A percentile compares a stretch with the other conserved stretches of the same genome.
These are phyloP conservation scores for Meriones psammophilus DNA, from an alignment of 2,797 vertebrate species.

Conservation along the genomic window DNA sequence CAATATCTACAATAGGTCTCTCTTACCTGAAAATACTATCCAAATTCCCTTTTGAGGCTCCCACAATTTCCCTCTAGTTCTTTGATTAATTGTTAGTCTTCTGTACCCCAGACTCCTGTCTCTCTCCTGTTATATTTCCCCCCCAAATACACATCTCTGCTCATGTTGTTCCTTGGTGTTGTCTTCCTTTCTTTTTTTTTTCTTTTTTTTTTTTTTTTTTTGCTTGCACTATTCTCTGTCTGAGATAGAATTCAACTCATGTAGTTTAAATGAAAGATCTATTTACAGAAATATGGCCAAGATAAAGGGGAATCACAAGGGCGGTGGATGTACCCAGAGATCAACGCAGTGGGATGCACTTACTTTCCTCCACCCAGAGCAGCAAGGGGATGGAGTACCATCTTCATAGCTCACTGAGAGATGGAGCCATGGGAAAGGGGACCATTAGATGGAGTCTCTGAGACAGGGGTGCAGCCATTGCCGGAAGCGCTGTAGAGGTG, in stretches of 20 bases:
- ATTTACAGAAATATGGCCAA: constrained; percentile 22
- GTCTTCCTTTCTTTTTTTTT: constrained; percentile 37
- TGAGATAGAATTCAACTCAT: constrained; percentile 11
- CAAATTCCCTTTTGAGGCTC: constrained; percentile 4
- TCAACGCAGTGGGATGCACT: background rate
- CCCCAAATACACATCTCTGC: background rate
- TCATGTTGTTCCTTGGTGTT: background rate
- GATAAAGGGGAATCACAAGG: constrained; percentile 18
- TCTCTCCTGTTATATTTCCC: background rate
- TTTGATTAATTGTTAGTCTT: background rate
- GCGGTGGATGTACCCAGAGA: background rate
- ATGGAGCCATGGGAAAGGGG: background rate
- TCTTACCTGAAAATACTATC: background rate
- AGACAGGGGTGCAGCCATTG: background rate
- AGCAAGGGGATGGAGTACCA: constrained; percentile 8
- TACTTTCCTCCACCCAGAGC: background rate
- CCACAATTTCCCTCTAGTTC: background rate
- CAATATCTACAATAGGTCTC: background rate
- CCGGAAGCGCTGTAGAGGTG: background rate
- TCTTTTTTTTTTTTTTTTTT: background rate
- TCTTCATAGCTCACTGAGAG: background rate
- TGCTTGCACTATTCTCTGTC: background rate
- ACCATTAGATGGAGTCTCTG: background rate
- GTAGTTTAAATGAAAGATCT: background rate
- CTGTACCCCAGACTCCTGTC: background rate